A percentile compares a stretch with the other conserved stretches of the same genome.
phyloP scores from a whole-genome alignment of 1,140 invertebrate genomes.

The Euglossa dilemma region DNA sequence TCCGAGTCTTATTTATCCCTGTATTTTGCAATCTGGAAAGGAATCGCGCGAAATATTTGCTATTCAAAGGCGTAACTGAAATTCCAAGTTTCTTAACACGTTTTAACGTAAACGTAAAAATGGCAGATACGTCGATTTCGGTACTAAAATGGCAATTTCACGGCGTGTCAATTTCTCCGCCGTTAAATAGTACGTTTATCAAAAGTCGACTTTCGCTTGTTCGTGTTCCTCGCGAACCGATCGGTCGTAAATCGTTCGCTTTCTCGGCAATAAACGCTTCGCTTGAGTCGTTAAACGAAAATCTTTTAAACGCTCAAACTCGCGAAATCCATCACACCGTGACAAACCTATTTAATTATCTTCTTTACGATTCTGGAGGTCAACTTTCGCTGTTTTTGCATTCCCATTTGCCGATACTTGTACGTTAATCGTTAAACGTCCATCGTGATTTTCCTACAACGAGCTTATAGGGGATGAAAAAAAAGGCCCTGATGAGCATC shows the following conservation, averaged over 20 bases:
- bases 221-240: background rate
- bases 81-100: background rate
- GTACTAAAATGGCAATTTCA: background rate
- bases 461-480: background rate
- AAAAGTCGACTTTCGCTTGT: background rate
- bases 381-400: background rate
- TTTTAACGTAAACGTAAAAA: background rate
- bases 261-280: conserved; percentile 17
- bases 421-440: too few species aligned
- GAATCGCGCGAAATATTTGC: too few species aligned
- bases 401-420: too few species aligned
- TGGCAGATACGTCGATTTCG: too few species aligned
- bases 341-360: background rate
- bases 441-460: too few species aligned
- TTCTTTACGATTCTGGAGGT: background rate
- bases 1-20: too few species aligned
- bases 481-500: background rate
- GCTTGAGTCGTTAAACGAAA: conserved; percentile 7
- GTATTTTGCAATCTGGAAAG: too few species aligned
- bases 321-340: background rate
- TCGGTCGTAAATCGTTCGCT: background rate
- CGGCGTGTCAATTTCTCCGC: background rate
- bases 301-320: background rate
- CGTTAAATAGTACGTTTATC: background rate
- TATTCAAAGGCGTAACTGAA: background rate